A percentile compares a stretch with the other conserved stretches of the same genome.
Evolutionary conservation across 1,140 invertebrate species (phyloP).

Genomic region (Macrostomum lignano): DNA sequence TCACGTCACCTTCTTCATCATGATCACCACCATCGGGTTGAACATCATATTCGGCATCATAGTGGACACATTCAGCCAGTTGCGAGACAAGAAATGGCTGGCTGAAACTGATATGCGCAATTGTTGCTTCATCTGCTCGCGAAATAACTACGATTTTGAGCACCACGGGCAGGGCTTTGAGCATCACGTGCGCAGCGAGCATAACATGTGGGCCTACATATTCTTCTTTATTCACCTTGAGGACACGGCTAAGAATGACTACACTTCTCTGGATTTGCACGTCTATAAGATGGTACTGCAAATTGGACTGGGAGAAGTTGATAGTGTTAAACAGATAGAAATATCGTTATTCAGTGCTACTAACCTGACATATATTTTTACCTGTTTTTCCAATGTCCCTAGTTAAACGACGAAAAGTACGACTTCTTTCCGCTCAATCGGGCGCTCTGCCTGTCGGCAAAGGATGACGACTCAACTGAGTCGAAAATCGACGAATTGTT

Average conservation of each 20-base stretch:
- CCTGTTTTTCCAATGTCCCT: constrained; percentile 7
- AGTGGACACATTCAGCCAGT: constrained; percentile 24
- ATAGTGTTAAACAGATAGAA: too few relatives aligned
- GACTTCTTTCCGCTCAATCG: constrained; percentile 26
- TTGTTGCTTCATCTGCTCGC: constrained; percentile 23
- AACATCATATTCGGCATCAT: constrained; percentile 7
- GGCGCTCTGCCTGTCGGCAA: constrained; percentile 14
- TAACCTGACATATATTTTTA: neutral
- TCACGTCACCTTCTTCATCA: constrained; percentile 3
- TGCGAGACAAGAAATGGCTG: constrained; percentile 21
- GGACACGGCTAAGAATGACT: constrained; percentile 22
- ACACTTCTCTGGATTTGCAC: constrained; percentile 21
- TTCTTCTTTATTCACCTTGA: constrained; percentile 26
- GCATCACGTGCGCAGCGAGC: constrained; percentile 20
- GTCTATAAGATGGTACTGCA: constrained; percentile 15
- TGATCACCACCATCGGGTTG: constrained; percentile 5
- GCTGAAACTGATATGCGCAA: constrained; percentile 21
- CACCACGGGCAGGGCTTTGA: constrained; percentile 21
- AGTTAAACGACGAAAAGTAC: constrained; percentile 19
- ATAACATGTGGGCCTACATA: constrained; percentile 26
- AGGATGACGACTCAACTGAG: constrained; percentile 10
- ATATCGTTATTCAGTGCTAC: neutral
- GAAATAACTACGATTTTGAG: constrained; percentile 23
- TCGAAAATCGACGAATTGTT: constrained; percentile 9
- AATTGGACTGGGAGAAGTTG: too few relatives aligned